Conservation (phyloP, 2,888 invertebrate genomes). For the Eretmocerus hayati region DNA sequence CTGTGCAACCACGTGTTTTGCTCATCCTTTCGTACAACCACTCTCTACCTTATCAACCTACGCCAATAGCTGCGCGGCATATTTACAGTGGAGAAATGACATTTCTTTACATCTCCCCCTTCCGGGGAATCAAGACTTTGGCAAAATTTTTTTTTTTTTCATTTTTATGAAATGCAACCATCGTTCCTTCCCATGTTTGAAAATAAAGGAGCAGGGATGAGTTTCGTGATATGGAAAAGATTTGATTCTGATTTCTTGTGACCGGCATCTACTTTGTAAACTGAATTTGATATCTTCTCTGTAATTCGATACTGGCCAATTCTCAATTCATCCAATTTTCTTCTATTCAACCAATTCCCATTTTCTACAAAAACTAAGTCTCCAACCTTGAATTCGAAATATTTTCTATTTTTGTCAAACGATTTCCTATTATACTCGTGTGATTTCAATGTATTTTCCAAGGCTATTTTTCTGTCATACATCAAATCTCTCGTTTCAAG, state of each 20-base stretch:
- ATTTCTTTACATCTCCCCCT: neutral
- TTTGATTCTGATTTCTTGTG: slow-evolving; percentile 19
- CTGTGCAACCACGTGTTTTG: too few relatives aligned
- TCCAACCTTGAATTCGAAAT: slow-evolving; percentile 29
- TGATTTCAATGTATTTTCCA: slow-evolving; percentile 26
- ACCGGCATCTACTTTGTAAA: slow-evolving; percentile 23
- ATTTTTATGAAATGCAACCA: neutral
- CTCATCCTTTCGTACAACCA: too few relatives aligned
- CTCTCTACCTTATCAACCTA: too few relatives aligned
- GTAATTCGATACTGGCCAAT: slow-evolving; percentile 28
- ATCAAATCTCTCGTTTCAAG: neutral
- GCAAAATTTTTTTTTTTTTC: too few relatives aligned
- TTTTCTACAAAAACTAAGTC: slow-evolving; percentile 34
- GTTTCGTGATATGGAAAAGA: slow-evolving; percentile 19
- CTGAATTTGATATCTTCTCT: slow-evolving; percentile 27
- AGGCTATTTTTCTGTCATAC: neutral
- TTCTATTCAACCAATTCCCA: slow-evolving; percentile 32
- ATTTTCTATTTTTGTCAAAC: slow-evolving; percentile 29
- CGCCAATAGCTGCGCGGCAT: too few relatives aligned
- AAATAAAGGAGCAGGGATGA: slow-evolving; percentile 25
- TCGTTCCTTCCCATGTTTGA: neutral
- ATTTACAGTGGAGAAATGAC: too few relatives aligned
- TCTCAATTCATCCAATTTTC: slow-evolving; percentile 30
- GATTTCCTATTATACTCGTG: slow-evolving; percentile 30
- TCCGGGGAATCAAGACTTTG: too few relatives aligned